Evolutionary conservation across 2,797 vertebrate species (phyloP).

Genomic region (Characodon lateralis): DNA sequence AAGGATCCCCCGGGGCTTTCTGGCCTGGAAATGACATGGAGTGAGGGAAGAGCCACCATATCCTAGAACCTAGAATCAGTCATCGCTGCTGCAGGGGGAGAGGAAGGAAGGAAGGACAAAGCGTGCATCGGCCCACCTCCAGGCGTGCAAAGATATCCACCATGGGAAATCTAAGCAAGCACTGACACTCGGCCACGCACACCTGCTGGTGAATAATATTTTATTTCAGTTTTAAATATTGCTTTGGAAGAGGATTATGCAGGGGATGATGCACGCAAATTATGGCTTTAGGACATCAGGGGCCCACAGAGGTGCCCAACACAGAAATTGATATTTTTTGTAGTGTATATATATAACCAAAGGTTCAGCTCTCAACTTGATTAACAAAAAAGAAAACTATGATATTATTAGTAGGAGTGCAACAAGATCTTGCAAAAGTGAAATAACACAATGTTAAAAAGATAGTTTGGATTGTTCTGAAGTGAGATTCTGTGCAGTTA

Average conservation of each 20-base stretch:
- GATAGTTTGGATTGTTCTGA: not conserved
- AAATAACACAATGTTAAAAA: not conserved
- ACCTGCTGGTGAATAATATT: slow-evolving; percentile 54
- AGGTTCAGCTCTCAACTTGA: slow-evolving; percentile 1
- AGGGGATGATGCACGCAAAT: slow-evolving; percentile 39
- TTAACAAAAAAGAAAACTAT: not conserved
- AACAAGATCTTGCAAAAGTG: not conserved
- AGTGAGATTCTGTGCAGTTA: too few relatives aligned
- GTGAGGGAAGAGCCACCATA: slow-evolving; percentile 80
- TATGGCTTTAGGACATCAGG: slow-evolving; percentile 51
- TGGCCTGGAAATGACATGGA: slow-evolving; percentile 86
- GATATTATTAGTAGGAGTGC: not conserved
- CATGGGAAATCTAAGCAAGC: slow-evolving; percentile 33
- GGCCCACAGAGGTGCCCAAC: slow-evolving; percentile 23
- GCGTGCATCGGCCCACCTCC: slow-evolving; percentile 61
- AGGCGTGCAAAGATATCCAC: slow-evolving; percentile 47
- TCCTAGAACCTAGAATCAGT: slow-evolving; percentile 74
- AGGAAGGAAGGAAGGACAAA: slow-evolving; percentile 76
- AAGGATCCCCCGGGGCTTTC: slow-evolving; percentile 66
- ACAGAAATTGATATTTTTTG: slow-evolving; percentile 20
- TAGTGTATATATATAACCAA: not conserved
- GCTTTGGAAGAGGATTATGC: slow-evolving; percentile 64
- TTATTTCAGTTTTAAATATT: slow-evolving; percentile 72
- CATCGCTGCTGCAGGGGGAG: slow-evolving; percentile 74
- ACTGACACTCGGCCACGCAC: slow-evolving; percentile 14